Percentiles rank a stretch among this genome's conserved stretches.
phyloP scores from a whole-genome alignment of 2,888 invertebrate species.

The Hermaeophaga mercurialis region DNA sequence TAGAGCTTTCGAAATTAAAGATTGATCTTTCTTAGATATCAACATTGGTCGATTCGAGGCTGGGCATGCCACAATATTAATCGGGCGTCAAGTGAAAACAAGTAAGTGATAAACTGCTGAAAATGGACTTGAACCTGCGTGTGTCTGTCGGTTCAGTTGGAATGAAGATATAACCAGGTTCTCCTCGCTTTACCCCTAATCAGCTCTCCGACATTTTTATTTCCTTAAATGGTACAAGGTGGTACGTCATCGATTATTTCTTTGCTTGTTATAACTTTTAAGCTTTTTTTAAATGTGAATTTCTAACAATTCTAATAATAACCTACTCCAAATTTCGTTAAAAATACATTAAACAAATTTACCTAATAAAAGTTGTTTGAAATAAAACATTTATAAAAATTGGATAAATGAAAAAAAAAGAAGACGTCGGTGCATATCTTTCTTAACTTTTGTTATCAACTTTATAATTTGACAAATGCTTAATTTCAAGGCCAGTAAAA shows the following conservation, averaged over 20 bases:
- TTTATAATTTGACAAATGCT: too few relatives aligned
- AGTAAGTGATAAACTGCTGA: constrained; percentile 59
- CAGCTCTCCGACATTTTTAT: constrained; percentile 28
- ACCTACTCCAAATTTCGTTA: too few relatives aligned
- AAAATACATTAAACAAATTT: too few relatives aligned
- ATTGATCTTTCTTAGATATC: constrained; percentile 51
- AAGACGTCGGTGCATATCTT: too few relatives aligned
- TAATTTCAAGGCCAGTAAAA: too few relatives aligned
- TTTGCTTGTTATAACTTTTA: neutral
- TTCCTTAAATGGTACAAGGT: constrained; percentile 42
- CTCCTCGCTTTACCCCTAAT: constrained; percentile 41
- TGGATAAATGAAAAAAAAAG: too few relatives aligned
- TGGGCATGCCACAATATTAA: constrained; percentile 59
- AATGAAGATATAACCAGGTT: constrained; percentile 55
- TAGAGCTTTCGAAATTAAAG: constrained; percentile 42
- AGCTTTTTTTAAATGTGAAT: too few relatives aligned
- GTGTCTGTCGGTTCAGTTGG: constrained; percentile 50
- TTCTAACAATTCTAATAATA: too few relatives aligned
- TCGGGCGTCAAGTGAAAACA: constrained; percentile 58
- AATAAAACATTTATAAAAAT: too few relatives aligned
- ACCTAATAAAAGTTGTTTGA: too few relatives aligned
- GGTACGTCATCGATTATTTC: constrained; percentile 44
- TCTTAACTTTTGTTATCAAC: too few relatives aligned
- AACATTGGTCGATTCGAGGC: constrained; percentile 51
- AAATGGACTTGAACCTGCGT: constrained; percentile 57